A percentile compares a stretch with the other conserved stretches of the same genome.
phyloP scores from a whole-genome alignment of 92 coral and sea anemone genomes.

The Porites lobata region DNA sequence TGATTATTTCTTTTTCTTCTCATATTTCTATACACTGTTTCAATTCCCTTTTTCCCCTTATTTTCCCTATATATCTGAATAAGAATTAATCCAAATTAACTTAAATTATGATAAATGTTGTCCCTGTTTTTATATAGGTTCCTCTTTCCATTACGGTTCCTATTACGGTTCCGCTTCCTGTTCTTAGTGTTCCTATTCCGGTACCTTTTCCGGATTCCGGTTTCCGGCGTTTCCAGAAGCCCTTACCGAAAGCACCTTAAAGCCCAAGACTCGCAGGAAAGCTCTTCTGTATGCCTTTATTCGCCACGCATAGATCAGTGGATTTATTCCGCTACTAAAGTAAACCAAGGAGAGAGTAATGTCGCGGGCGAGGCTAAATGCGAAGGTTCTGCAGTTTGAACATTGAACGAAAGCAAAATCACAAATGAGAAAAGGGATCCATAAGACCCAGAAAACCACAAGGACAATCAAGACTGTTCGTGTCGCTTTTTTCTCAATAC shows the following conservation, averaged over 20 bases:
- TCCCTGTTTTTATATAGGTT: too few species aligned
- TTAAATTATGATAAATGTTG: too few species aligned
- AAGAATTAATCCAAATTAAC: too few species aligned
- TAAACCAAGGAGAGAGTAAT: slow-evolving; percentile 76
- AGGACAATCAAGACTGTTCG: slow-evolving; percentile 75
- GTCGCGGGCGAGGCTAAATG: slow-evolving; percentile 72
- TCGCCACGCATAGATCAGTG: slow-evolving; percentile 77
- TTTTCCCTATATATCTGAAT: too few species aligned
- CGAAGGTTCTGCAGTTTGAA: slow-evolving; percentile 35
- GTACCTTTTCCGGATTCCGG: too few species aligned
- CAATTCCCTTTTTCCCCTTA: too few species aligned
- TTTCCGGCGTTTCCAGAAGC: too few species aligned
- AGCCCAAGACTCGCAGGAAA: slow-evolving; percentile 40
- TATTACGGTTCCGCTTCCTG: too few species aligned
- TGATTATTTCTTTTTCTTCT: too few species aligned
- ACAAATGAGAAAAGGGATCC: slow-evolving; percentile 77
- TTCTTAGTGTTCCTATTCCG: too few species aligned
- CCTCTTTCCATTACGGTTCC: too few species aligned
- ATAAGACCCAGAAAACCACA: slow-evolving; percentile 56
- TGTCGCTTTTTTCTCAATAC: slow-evolving; percentile 76
- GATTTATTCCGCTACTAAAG: slow-evolving; percentile 87
- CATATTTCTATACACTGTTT: too few species aligned
- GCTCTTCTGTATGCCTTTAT: slow-evolving; percentile 74
- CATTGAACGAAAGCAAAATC: slow-evolving; percentile 85
- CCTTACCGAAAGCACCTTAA: not conserved